Evolutionary conservation across 2,888 invertebrate genomes (phyloP), one percentile per base, ranked within the genome.

Genomic region (Campoplex nolae): DNA sequence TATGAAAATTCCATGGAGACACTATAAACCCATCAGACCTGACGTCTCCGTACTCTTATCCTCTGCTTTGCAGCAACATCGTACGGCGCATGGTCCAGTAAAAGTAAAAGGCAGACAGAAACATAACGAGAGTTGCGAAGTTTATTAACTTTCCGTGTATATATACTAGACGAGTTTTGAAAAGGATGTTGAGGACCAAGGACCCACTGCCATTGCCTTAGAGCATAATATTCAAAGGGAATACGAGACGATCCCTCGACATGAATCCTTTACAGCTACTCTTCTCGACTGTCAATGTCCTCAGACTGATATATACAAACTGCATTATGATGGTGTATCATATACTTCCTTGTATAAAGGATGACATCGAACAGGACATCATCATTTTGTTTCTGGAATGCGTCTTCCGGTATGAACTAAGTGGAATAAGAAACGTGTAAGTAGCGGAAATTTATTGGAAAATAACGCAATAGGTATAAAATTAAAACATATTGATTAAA

Each of bases 211-310:
- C 58, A 65, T 51, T 80, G 82, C 86, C 89, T 89, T 90, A 90
- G 90, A 92, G 91, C 91, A 91, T 88, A 90, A 92, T 92, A 92
- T 92, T 93, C 92, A 93, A 93, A 93, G 92, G 89, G 92, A 93
- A 93, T 92, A 87, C 78, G 89, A 89, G 88, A 89, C 70, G 89
- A 89, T 89, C 88, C 68, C 38, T 42, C 88, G 82, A 86, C 90
- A 91, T 91, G 90, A 92, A 93, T 92, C 90, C 92, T 92, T 91
- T 88, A 90, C 90, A 79, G 74, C 86, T 84, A 51, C 58, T 73
- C 78, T 82, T 32, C 76, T 75, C 68, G 78, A 78, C 84, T 75
- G 73, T 78, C 88, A 81, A 83, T 86, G 86, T 56, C 35, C 78
- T 82, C 70, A 75, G 70, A 74, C 51, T 82, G 54, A 62, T 84